Evolutionary conservation across 1,140 invertebrate species (phyloP).

Genomic region (Zophobas morio): DNA sequence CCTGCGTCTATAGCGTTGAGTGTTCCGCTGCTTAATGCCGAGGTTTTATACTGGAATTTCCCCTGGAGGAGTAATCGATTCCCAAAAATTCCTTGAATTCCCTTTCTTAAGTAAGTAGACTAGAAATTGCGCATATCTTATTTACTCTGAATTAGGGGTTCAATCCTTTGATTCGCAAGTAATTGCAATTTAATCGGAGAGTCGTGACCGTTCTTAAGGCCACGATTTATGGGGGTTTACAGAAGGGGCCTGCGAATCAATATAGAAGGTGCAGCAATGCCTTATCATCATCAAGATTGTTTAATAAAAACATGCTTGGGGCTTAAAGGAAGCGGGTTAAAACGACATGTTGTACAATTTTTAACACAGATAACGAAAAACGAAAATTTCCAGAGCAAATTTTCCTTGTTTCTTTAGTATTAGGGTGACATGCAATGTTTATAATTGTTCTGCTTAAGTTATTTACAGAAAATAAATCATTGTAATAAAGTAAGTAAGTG

Average conservation of each 20-base stretch:
- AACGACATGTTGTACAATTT: too few species aligned
- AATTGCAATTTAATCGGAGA: constrained; percentile 56
- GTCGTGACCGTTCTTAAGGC: constrained; percentile 48
- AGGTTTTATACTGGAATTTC: constrained; percentile 4
- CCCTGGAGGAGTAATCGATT: background rate
- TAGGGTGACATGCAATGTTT: too few species aligned
- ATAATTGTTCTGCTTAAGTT: too few species aligned
- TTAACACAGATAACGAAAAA: background rate
- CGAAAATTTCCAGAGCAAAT: background rate
- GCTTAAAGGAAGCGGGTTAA: too few species aligned
- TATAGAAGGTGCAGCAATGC: constrained; percentile 12
- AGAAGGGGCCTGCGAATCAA: constrained; percentile 45
- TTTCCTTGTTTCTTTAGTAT: too few species aligned
- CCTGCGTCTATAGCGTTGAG: background rate
- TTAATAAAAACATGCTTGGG: too few species aligned
- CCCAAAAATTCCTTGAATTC: constrained; percentile 30
- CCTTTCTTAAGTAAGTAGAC: constrained; percentile 26
- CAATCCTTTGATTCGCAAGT: constrained; percentile 56
- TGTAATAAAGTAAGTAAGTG: too few species aligned
- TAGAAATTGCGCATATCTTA: constrained; percentile 54
- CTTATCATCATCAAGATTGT: background rate
- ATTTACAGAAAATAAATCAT: too few species aligned
- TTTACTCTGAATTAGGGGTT: constrained; percentile 52
- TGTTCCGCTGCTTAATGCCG: constrained; percentile 4
- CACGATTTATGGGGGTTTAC: constrained; percentile 53